Evolutionary conservation across 1,140 invertebrate genomes (phyloP).

Genomic region (Drosophila pruinosa): DNA sequence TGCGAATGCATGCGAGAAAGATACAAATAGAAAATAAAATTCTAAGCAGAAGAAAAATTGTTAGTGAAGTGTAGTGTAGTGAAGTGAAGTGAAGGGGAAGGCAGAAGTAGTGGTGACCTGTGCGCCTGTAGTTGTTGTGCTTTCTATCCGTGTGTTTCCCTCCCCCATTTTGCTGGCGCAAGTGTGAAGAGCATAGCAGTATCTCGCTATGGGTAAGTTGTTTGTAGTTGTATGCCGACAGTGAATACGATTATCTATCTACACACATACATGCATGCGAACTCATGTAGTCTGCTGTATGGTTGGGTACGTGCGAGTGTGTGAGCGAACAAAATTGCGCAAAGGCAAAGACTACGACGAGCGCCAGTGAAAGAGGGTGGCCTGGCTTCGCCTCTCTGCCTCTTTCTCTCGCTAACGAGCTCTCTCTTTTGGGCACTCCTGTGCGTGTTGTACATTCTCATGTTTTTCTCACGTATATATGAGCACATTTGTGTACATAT

Average conservation of each 20-base stretch:
- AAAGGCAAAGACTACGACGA: constrained; percentile 44
- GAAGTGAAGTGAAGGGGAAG: constrained; percentile 63
- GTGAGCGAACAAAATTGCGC: constrained; percentile 62
- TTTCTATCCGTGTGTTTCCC: constrained; percentile 64
- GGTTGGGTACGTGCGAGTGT: constrained; percentile 16
- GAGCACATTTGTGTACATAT: constrained; percentile 6
- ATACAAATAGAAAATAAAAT: constrained; percentile 77
- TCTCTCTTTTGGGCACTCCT: constrained; percentile 24
- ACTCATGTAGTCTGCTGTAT: constrained; percentile 10
- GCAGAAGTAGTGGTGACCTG: constrained; percentile 70
- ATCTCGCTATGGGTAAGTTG: constrained; percentile 74
- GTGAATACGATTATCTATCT: constrained; percentile 34
- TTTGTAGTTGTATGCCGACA: constrained; percentile 62
- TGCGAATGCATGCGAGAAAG: constrained; percentile 73
- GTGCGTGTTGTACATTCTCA: constrained; percentile 19
- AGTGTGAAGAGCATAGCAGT: constrained; percentile 74
- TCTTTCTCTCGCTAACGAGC: constrained; percentile 9
- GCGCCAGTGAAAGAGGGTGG: constrained; percentile 66
- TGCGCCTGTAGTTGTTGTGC: constrained; percentile 74
- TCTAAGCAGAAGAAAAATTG: constrained; percentile 71
- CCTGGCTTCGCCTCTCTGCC: constrained; percentile 14
- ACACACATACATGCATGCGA: constrained; percentile 1
- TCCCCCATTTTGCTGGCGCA: constrained; percentile 74
- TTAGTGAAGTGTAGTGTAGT: constrained; percentile 56
- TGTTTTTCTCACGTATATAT: neutral